Evolutionary conservation across 2,888 invertebrate genomes (phyloP).

Genomic region (Druceiella hillmani): DNA sequence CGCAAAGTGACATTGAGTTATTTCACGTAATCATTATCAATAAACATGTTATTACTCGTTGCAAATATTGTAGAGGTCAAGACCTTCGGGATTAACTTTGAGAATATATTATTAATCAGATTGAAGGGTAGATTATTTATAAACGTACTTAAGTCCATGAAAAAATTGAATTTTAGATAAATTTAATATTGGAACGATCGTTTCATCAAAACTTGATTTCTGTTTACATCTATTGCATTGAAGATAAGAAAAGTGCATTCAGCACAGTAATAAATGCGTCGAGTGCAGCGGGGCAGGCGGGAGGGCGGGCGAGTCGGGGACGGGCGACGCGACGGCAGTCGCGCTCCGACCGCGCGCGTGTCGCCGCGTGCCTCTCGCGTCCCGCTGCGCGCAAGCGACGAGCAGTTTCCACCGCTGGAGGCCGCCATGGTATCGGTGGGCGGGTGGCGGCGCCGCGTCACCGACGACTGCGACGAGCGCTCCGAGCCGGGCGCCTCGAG

Average conservation of each 20-base stretch:
- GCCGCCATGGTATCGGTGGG: constrained; percentile 46
- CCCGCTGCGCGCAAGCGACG: constrained; percentile 54
- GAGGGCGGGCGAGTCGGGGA: neutral
- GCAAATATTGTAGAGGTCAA: too few relatives aligned
- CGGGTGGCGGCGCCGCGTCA: constrained; percentile 45
- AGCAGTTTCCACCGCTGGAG: constrained; percentile 24
- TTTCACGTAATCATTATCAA: too few relatives aligned
- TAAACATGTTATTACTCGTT: too few relatives aligned
- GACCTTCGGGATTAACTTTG: too few relatives aligned
- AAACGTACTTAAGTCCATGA: too few relatives aligned
- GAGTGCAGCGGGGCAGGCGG: constrained; percentile 15
- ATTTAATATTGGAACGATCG: too few relatives aligned
- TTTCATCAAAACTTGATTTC: too few relatives aligned
- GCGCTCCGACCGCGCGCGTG: constrained; percentile 41
- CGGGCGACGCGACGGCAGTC: constrained; percentile 30
- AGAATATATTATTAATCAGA: too few relatives aligned
- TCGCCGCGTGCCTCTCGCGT: constrained; percentile 48
- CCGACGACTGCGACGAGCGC: constrained; percentile 46
- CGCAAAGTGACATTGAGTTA: too few relatives aligned
- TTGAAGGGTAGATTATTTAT: too few relatives aligned
- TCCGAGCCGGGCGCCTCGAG: constrained; percentile 48
- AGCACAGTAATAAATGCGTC: constrained; percentile 46
- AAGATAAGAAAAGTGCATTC: constrained; percentile 30
- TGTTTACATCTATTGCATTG: too few relatives aligned
- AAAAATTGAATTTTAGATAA: too few relatives aligned